These are phyloP conservation scores for Microdon myrmicae DNA, from an alignment of 2,888 invertebrate species.

Conservation along the genomic window DNA sequence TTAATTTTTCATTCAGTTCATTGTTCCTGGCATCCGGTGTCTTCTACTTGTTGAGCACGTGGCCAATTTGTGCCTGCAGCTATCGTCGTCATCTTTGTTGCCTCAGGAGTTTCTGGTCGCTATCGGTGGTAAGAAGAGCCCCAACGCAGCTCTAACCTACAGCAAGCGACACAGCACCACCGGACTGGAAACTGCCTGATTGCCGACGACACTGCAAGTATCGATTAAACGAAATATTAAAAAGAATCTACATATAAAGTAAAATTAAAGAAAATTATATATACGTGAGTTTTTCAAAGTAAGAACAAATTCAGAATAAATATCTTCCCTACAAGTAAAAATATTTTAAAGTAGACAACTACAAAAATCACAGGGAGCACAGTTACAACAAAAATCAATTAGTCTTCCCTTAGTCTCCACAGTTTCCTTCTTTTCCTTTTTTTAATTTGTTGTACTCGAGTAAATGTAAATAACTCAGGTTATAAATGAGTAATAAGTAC, in stretches of 20 bases:
- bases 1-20: no score
- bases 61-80: no score
- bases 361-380: constrained; percentile 33
- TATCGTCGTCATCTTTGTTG: no score
- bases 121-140: no score
- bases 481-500: constrained; percentile 23
- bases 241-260: constrained; percentile 53
- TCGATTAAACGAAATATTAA: constrained; percentile 58
- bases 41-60: no score
- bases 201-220: no score
- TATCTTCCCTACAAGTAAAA: constrained; percentile 50
- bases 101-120: no score
- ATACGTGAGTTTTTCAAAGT: constrained; percentile 42
- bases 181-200: no score
- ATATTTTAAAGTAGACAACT: constrained; percentile 12
- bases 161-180: no score
- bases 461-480: constrained; percentile 49
- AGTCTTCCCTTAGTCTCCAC: constrained; percentile 20
- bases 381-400: constrained; percentile 3
- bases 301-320: constrained; percentile 26
- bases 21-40: no score
- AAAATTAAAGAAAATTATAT: constrained; percentile 23
- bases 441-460: constrained; percentile 30
- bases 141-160: no score
- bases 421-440: constrained; percentile 25